Evolutionary conservation across 2,888 invertebrate genomes (phyloP), one percentile per base, ranked within the genome.

Genomic region (Leuctra nigra): DNA sequence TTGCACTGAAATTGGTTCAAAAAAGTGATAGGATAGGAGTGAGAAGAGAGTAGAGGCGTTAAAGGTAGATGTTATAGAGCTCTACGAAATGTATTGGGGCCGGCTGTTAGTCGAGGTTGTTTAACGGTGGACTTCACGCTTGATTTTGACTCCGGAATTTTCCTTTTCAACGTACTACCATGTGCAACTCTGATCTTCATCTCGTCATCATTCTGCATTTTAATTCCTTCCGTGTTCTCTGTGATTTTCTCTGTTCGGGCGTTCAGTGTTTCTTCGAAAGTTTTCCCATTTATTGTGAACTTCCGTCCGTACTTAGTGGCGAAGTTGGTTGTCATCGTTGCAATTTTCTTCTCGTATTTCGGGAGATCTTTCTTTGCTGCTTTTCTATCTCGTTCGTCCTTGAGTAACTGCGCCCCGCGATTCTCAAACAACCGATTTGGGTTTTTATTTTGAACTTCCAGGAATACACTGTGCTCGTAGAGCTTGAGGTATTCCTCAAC

Each of bases 341-440:
- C 13, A 1, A 50, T 16, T 13, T 50, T 35, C 4, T 20, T 29
- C 35, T 50, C 50, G 14, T 16, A 7, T 13, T 16, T 16, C 7
- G 50, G 50, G 2, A 50, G 35, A 18, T 50, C 69, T 61, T 72
- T 72, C 56, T 65, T 64, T 1, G 75, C 57, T 54, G 67, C 68
- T 58, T 73, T 75, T 18, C 74, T 62, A 29, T 71, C 72, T 58
- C 72, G 74, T 61, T 76, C 76, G 61, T 76, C 75, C 55, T 72
- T 69, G 16, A 77, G 64, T 1, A 77, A 63, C 50, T 69, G 69
- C 11, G 75, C 74, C 6, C 75, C 74, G 53, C 77, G 64, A 61
- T 75, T 73, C 48, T 72, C 70, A 60, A 72, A 75, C 3, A 67
- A 61, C 44, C 76, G 66, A 55, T 70, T 70, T 9, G 75, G 73